Base-by-base conservation (phyloP, 2,888 invertebrate genomes). In the Chymomyza caudatula region DNA sequence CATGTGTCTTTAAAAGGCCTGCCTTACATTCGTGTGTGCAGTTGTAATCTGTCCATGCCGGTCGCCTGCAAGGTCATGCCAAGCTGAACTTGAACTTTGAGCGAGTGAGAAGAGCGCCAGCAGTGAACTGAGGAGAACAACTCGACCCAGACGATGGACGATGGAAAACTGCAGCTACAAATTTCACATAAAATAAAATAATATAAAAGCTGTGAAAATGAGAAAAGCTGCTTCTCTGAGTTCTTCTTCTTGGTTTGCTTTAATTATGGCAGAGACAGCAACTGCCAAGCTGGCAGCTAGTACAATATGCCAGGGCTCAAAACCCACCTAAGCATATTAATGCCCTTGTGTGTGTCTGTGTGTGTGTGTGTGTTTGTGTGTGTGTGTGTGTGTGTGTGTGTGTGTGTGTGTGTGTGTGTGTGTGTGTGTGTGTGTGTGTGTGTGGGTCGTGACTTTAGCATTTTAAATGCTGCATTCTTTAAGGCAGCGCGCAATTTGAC, bases 21-120 rank as follows among this genome's bases (percentile, higher is more conserved):
- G 15, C 17, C 29, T 11, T 25, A 3, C 29, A 37, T 37, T 8
- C 11, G 29, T 37, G 29, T 37, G 29, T 37, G 3, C 8, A n/a
- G n/a, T 8, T 37, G 29, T 37, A 37, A 37, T 11, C 1, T 37
- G 29, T 37, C 11, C 29, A 37, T 8, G 11, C 29, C 3, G 11
- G 29, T 8, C 11, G 29, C 4, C 3, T 19, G 62, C 74, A 76
- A 75, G 76, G 76, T 73, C 76, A 67, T 56, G 54, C 47, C 55
- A 56, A 53, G 54, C 43, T 61, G 76, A 75, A 75, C 75, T 75
- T 75, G 75, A 75, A 76, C 75, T 76, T 73, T 73, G 73, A 70
- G 72, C 43, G 11, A 15, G 43, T n/a, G 43, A 43, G 43, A 43
- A 3, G n/a, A 13, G 15, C 13, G 53, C n/a, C 20, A 53, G 22